These are phyloP conservation scores for Carassius gibelio DNA, from an alignment of 2,113 vertebrate genomes.

Conservation along the genomic window DNA sequence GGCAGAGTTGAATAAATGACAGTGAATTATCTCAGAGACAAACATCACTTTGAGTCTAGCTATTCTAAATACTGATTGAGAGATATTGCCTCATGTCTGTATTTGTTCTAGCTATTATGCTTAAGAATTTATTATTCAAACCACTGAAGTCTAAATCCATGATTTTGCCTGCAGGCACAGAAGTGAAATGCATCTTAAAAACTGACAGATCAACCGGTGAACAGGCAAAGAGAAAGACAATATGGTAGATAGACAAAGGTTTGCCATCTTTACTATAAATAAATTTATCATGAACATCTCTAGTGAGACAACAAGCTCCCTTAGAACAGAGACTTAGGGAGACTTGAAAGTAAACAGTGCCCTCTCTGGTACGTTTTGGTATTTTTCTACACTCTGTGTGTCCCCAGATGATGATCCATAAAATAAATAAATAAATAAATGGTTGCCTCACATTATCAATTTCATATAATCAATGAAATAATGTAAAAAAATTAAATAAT, in stretches of 20 bases:
- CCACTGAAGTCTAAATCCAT: neutral
- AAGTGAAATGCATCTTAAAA: slow-evolving; percentile 28
- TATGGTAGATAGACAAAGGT: neutral
- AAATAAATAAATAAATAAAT: no score
- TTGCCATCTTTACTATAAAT: slow-evolving; percentile 19
- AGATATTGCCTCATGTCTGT: slow-evolving; percentile 30
- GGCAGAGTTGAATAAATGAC: neutral
- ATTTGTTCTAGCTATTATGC: slow-evolving; percentile 1
- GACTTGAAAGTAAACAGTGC: slow-evolving; percentile 54
- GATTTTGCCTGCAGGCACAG: slow-evolving; percentile 4
- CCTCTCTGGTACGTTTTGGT: slow-evolving; percentile 31
- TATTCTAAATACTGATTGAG: neutral
- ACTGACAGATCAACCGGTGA: neutral
- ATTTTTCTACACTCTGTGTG: neutral
- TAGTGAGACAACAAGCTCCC: neutral
- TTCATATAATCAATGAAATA: neutral
- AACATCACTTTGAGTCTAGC: neutral
- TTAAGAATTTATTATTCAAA: slow-evolving; percentile 24
- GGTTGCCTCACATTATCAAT: neutral
- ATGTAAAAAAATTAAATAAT: neutral
- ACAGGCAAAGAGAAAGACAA: slow-evolving; percentile 18
- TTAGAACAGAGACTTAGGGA: neutral
- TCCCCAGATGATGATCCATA: neutral
- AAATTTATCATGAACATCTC: neutral
- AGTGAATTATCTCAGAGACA: neutral